These are phyloP conservation scores for Phylloscopus trochilus DNA, from an alignment of 2,113 vertebrate species.

Conservation along the genomic window DNA sequence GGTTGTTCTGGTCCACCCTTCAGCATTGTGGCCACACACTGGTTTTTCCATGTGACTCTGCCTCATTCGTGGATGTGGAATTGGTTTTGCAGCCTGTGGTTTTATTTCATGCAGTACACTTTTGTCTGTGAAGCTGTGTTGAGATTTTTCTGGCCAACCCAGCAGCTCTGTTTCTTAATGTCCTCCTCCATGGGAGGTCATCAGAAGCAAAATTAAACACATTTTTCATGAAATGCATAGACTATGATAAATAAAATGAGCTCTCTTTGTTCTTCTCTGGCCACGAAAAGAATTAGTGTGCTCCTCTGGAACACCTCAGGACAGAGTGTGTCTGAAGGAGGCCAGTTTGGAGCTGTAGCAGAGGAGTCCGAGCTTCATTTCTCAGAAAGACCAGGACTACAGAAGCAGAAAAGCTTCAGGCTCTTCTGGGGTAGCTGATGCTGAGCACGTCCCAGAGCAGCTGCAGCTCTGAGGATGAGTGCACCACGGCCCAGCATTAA, in stretches of 20 bases:
- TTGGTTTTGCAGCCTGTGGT: background rate
- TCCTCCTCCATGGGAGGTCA: background rate
- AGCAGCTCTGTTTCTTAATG: background rate
- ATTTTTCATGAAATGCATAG: background rate
- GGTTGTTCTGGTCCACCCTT: background rate
- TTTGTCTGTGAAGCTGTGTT: background rate
- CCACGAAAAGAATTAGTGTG: background rate
- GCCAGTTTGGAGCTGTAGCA: background rate
- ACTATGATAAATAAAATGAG: background rate
- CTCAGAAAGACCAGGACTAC: background rate
- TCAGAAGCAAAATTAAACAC: background rate
- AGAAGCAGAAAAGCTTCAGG: background rate
- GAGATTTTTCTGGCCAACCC: background rate
- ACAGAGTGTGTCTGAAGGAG: background rate
- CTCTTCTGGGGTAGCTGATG: background rate
- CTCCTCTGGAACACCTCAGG: background rate
- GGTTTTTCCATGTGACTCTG: background rate
- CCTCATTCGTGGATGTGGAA: background rate
- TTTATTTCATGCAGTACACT: background rate
- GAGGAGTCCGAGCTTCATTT: background rate
- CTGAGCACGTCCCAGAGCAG: background rate
- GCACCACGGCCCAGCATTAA: background rate
- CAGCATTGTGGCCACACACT: background rate
- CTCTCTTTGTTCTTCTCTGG: background rate
- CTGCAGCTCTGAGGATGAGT: background rate